Conservation (phyloP, 2,797 vertebrate species). For the Hydrocynus forskahlii region DNA sequence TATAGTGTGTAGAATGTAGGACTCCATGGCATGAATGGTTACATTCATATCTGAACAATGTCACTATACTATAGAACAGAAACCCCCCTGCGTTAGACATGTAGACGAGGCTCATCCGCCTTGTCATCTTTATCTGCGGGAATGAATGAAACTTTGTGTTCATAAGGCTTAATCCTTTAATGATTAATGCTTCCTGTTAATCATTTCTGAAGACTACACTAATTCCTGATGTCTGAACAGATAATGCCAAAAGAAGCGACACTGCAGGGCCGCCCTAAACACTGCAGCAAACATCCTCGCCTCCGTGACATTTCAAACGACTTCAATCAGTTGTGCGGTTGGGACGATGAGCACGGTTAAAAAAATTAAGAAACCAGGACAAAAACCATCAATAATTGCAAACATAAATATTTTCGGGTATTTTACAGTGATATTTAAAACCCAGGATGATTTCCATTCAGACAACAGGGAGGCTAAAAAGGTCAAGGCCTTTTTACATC, state of each 20-base stretch:
- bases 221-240: constrained; percentile 39
- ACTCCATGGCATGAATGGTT: constrained; percentile 18
- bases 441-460: too few relatives aligned
- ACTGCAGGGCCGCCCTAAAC: not conserved
- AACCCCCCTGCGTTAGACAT: constrained; percentile 3
- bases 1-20: constrained; percentile 4
- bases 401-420: too few relatives aligned
- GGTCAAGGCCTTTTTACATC: too few relatives aligned
- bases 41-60: constrained; percentile 38
- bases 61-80: not conserved
- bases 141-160: constrained; percentile 55
- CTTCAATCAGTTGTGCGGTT: not conserved
- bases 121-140: constrained; percentile 46
- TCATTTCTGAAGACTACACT: constrained; percentile 42
- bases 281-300: not conserved
- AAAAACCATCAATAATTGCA: too few relatives aligned
- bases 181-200: constrained; percentile 57
- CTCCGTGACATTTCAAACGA: not conserved
- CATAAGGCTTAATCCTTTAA: constrained; percentile 53
- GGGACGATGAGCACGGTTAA: too few relatives aligned
- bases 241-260: constrained; percentile 20
- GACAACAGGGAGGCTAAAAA: too few relatives aligned
- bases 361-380: too few relatives aligned
- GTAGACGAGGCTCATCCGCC: constrained; percentile 29
- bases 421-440: too few relatives aligned